Evolutionary conservation across 1,140 invertebrate genomes (phyloP), one percentile per base, ranked within the genome.

Genomic region (Diorhabda carinulata): DNA sequence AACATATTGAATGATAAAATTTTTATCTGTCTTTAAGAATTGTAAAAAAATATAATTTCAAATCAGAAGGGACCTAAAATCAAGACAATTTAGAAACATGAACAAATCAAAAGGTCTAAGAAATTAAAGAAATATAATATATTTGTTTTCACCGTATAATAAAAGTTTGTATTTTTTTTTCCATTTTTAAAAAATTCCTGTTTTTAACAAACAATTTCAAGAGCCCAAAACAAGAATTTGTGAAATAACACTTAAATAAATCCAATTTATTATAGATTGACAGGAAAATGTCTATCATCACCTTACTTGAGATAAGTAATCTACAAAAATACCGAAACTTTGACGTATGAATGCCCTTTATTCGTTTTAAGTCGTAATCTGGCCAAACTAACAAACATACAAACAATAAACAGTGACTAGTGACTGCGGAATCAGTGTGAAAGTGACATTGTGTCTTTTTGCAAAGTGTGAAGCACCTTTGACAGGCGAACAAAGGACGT

Each of bases 401-500:
- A 78, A 78, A 78, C 77, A 78, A 78, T 77, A 70, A 70, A 72
- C 72, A 77, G 61, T 71, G 47, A 52, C 47, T 52, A 8, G 47
- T 52, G 47, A 52, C 47, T 52, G 47, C 47, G 66, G 73, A 77
- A 74, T 68, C 64, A 68, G 77, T 78, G 77, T 77, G 75, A 78
- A 78, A 78, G 75, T 78, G 77, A 77, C 70, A 78, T 77, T 78
- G 75, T 78, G 72, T 77, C 74, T 75, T 74, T 52, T 74, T 73
- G 73, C 70, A 68, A 68, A 73, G 72, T 77, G 77, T 78, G 77
- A 78, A 77, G 75, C 57, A 70, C 72, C 64, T 72, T 73, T 77
- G 77, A 78, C 75, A 69, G 10, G 9, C 10, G 40, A 44, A 78
- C 75, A 78, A 78, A 74, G 66, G 69, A 43, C 57, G 59, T 71